Evolutionary conservation across 2,888 invertebrate genomes (phyloP), one percentile per base, ranked within the genome.

Genomic region (Xylota segnis): DNA sequence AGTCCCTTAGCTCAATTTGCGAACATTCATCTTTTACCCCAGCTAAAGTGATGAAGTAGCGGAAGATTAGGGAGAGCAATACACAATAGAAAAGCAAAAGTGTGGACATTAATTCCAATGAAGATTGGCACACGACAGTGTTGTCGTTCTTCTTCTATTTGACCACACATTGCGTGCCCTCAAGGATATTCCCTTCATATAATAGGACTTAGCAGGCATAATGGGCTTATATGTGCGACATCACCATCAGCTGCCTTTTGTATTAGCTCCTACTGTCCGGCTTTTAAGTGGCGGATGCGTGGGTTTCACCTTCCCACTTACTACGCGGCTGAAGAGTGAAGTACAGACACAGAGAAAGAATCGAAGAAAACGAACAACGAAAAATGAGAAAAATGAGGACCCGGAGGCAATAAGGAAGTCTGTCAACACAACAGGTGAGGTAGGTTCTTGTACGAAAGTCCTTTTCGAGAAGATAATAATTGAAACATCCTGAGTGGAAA

Each of bases 31-130:
- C 70, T 58, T 71, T 58, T 58, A 34, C n/a, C 58, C 9, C 52
- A 14, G 40, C 14, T 23, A 52, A 37, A 68, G 66, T 68, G 65
- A 68, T 45, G 32, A 37, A 58, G 70, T 70, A 14, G 32, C 4
- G 7, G 32, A 56, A 16, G 40, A 68, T 43, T 43, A 29, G 37
- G 23, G 12, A 40, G 40, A 52, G 40, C 68, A 68, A 68, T 68
- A 29, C 14, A 14, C n/a, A 56, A 23, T 3, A 23, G 23, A 1
- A 23, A 23, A 29, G 52, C 68, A 54, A 58, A 70, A 71, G 58
- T 58, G 70, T 47, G 47, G 70, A 71, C 70, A 71, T 71, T 71
- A 71, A 71, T 71, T 58, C 58, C 45, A 56, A 58, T 43, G 23
- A 32, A 58, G 70, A 71, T 71, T 71, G 58, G 56, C 70, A 58